Evolutionary conservation across 2,113 vertebrate species (phyloP).

Genomic region (Tachysurus fulvidraco): DNA sequence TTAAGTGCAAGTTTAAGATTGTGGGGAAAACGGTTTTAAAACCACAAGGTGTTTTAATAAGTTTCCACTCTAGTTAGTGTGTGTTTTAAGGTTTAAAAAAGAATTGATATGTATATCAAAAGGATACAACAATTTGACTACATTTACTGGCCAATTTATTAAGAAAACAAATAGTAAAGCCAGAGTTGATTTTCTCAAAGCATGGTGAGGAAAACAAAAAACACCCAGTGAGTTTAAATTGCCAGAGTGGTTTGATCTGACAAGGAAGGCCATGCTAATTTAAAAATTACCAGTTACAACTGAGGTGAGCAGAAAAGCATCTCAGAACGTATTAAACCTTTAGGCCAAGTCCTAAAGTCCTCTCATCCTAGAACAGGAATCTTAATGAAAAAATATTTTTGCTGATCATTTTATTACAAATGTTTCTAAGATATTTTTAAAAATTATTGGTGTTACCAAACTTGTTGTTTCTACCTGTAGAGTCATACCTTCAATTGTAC

Average conservation of each 20-base stretch:
- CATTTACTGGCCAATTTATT: neutral
- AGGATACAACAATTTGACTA: neutral
- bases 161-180: neutral
- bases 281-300: neutral
- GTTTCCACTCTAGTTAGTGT: neutral
- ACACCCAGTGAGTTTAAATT: neutral
- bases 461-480: neutral
- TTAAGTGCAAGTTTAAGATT: neutral
- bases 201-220: neutral
- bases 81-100: neutral
- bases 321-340: neutral
- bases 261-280: neutral
- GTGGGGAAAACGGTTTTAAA: neutral
- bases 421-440: neutral
- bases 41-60: neutral
- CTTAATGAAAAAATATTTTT: neutral
- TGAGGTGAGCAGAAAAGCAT: neutral
- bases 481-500: neutral
- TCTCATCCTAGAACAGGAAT: too few species aligned
- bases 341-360: neutral
- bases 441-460: neutral
- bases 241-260: neutral
- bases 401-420: neutral
- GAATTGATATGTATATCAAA: neutral
- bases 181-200: neutral